Evolutionary conservation across 1,140 invertebrate species (phyloP), one percentile per base, ranked within the genome.

Genomic region (Drosophila arizonae): DNA sequence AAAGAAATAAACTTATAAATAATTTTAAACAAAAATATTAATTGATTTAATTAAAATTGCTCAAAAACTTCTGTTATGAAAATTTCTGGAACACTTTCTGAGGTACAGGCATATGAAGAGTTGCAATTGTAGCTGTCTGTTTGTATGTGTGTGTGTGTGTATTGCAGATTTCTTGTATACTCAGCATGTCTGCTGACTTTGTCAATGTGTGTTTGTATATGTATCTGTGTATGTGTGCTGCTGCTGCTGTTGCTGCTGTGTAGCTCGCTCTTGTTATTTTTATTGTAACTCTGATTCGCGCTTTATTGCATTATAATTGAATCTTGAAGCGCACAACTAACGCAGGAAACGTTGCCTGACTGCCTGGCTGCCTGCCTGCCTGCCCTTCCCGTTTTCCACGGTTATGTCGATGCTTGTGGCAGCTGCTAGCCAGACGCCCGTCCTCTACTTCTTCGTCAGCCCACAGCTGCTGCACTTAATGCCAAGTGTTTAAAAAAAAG

Each of bases 251-350:
- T 50, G 61, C 30, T 58, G 26, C 30, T 46, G 39, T 72, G 48
- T 56, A 57, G 55, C 17, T 52, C 57, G 55, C 70, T 70, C 75
- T 84, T 88, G 79, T 84, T 88, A 79, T 82, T 86, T 86, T 88
- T 88, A 84, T 88, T 89, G 84, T 79, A 80, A 80, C 84, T 89
- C 80, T 88, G 85, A 88, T 88, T 88, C 84, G 84, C 80, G 84
- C 84, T 88, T 89, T 88, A 88, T 88, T 88, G 84, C 84, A 88
- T 88, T 88, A 88, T 88, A 88, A 88, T 88, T 88, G 84, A 88
- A 88, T 88, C 84, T 88, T 88, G 80, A 78, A 89, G 82, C 84
- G 84, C 84, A 84, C 84, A 88, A 82, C 76, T 82, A 88, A 87
- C 79, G 82, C 82, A 84, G 84, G 79, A 87, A 88, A 88, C 80